Evolutionary conservation across 2,888 invertebrate genomes (phyloP), one percentile per base, ranked within the genome.

Genomic region (Sinohyriopsis cumingii): DNA sequence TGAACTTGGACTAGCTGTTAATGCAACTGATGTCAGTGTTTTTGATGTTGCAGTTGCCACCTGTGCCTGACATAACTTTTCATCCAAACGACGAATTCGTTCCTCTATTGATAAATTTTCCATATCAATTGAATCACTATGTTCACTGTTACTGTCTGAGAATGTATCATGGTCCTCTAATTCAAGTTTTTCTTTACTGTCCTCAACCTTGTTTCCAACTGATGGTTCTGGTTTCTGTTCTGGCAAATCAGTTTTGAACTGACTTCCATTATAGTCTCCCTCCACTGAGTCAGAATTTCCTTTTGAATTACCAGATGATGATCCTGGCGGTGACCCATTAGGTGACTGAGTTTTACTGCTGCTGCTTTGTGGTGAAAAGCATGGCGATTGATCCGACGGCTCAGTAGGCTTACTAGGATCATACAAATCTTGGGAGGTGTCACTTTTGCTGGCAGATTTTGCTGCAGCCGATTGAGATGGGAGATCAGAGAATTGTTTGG

Each of bases 71-170:
- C 74, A 76, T 88, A 97, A 96, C 89, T 95, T 96, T 90, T 97
- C 97, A 91, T 98, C 97, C 71, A 98, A 92, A 67, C 95, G 95
- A 78, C 95, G 94, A 83, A 99, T 95, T 78, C 97, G 93, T 89
- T 98, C 97, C 87, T 98, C 97, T 80, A 98, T 92, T 33, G 94
- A 94, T 12, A 92, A 91, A 76, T 80, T 78, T 63, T 82, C 81
- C 33, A 84, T 69, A 12, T 69, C 67, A 59, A 76, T 68, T 63
- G 70, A 72, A 62, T 71, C 66, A 55, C 68, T 69, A 20, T 55
- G 68, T 56, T 80, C 84, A 67, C 75, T 76, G 73, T 80, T 82
- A 74, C 78, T 82, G 66, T 83, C 83, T 18, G 82, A 82, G 60
- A 79, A 79, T 62, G 67, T 76, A 33, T 82, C 82, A 60, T 82